Percentiles rank a stretch among this genome's conserved stretches.
These are phyloP conservation scores for Formica aserva DNA, from an alignment of 2,888 invertebrate species.

Conservation along the genomic window DNA sequence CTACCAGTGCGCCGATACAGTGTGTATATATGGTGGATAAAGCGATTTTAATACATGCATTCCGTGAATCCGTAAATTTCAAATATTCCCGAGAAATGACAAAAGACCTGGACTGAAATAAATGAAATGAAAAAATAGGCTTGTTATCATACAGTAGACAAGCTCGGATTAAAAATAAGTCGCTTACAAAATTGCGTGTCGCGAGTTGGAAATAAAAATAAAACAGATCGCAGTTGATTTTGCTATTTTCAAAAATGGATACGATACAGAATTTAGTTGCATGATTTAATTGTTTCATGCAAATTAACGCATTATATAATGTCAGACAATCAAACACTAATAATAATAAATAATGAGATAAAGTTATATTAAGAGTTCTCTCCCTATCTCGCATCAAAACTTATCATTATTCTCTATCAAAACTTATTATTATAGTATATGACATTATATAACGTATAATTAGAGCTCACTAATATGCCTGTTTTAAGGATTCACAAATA, in stretches of 20 bases:
- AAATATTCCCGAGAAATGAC: slow-evolving; percentile 34
- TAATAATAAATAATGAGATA: not conserved
- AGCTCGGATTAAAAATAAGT: slow-evolving; percentile 42
- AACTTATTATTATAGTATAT: not conserved
- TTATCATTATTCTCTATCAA: not conserved
- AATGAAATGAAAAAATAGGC: slow-evolving; percentile 38
- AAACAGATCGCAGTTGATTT: not conserved
- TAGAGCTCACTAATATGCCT: not conserved
- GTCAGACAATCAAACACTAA: not conserved
- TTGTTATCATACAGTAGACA: slow-evolving; percentile 13
- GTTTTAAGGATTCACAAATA: not conserved
- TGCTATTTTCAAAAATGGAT: not conserved
- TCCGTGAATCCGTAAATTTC: slow-evolving; percentile 20
- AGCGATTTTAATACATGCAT: slow-evolving; percentile 38
- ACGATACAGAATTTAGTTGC: not conserved
- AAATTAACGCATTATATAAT: no score
- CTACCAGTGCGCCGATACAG: not conserved
- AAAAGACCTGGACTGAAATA: slow-evolving; percentile 6
- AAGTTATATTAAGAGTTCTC: not conserved
- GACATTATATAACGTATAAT: not conserved
- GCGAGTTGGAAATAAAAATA: not conserved
- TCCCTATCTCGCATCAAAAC: not conserved
- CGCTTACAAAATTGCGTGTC: slow-evolving; percentile 21
- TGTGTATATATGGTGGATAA: slow-evolving; percentile 15
- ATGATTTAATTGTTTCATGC: not conserved